These are phyloP conservation scores for Osmoderma eremita DNA, from an alignment of 2,888 invertebrate species.

Conservation along the genomic window DNA sequence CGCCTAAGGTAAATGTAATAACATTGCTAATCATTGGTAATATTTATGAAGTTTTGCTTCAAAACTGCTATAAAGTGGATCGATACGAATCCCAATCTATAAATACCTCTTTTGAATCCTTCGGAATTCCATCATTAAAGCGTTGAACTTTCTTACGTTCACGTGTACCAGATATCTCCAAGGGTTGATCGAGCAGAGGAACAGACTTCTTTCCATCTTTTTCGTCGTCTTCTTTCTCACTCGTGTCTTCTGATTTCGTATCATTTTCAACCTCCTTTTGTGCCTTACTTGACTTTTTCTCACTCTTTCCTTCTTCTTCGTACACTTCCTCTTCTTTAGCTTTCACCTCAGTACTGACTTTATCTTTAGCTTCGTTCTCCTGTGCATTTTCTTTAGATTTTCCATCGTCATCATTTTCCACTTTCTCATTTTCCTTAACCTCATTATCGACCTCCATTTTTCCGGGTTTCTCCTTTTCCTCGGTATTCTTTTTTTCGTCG, in stretches of 20 bases:
- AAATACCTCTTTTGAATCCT: slow-evolving; percentile 43
- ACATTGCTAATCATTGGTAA: too few species aligned
- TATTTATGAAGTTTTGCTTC: too few species aligned
- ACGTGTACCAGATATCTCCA: slow-evolving; percentile 59
- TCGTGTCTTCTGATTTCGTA: slow-evolving; percentile 44
- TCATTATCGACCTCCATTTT: slow-evolving; percentile 53
- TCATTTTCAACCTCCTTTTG: slow-evolving; percentile 39
- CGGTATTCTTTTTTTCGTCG: slow-evolving; percentile 44
- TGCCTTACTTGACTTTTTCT: slow-evolving; percentile 44
- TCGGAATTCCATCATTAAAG: slow-evolving; percentile 56
- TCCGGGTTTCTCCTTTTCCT: slow-evolving; percentile 48
- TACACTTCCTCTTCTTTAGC: slow-evolving; percentile 53
- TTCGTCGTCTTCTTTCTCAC: slow-evolving; percentile 53
- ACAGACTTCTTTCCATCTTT: slow-evolving; percentile 54
- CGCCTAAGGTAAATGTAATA: too few species aligned
- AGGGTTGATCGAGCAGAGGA: slow-evolving; percentile 59
- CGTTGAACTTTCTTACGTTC: slow-evolving; percentile 61
- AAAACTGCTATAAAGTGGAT: too few species aligned
- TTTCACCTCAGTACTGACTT: background rate
- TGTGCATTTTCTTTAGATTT: slow-evolving; percentile 47
- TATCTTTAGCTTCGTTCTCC: slow-evolving; percentile 35
- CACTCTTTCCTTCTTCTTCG: slow-evolving; percentile 50
- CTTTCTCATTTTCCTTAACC: slow-evolving; percentile 50
- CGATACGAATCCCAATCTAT: background rate
- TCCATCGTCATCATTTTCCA: slow-evolving; percentile 48